phyloP scores from a whole-genome alignment of 1,140 invertebrate genomes.

The Littorina saxatilis region DNA sequence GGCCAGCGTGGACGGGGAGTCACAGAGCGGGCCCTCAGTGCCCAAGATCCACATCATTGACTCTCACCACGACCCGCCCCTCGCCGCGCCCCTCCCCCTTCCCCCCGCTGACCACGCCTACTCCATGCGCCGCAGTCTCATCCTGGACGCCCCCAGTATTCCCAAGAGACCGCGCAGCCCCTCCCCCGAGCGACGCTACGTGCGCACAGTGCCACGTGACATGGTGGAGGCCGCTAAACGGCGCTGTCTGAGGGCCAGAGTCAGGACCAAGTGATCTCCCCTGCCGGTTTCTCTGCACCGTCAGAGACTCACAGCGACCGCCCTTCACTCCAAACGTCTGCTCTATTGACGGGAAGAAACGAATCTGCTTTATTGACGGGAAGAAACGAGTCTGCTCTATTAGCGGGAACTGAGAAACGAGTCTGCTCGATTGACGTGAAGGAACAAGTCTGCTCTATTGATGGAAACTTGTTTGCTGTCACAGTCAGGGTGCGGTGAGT shows the following conservation, averaged over 20 bases:
- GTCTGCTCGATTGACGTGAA: neutral
- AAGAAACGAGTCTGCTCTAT: neutral
- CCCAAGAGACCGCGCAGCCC: slow-evolving; percentile 62
- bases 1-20: slow-evolving; percentile 41
- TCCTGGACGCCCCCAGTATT: slow-evolving; percentile 68
- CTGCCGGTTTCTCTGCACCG: neutral
- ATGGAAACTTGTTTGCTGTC: neutral
- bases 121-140: slow-evolving; percentile 65
- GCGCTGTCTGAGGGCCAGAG: slow-evolving; percentile 59
- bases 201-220: slow-evolving; percentile 65
- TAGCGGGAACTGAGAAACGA: neutral
- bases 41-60: slow-evolving; percentile 70
- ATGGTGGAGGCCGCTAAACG: slow-evolving; percentile 65
- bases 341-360: neutral
- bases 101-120: slow-evolving; percentile 66
- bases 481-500: no score
- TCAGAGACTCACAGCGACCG: neutral
- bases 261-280: slow-evolving; percentile 61
- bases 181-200: slow-evolving; percentile 68
- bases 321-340: neutral
- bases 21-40: slow-evolving; percentile 41
- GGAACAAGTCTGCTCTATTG: neutral
- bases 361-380: no score
- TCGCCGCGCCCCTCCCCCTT: slow-evolving; percentile 62
- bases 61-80: slow-evolving; percentile 52